Evolutionary conservation across 2,113 vertebrate species (phyloP).

Genomic region (Pelobates fuscus): DNA sequence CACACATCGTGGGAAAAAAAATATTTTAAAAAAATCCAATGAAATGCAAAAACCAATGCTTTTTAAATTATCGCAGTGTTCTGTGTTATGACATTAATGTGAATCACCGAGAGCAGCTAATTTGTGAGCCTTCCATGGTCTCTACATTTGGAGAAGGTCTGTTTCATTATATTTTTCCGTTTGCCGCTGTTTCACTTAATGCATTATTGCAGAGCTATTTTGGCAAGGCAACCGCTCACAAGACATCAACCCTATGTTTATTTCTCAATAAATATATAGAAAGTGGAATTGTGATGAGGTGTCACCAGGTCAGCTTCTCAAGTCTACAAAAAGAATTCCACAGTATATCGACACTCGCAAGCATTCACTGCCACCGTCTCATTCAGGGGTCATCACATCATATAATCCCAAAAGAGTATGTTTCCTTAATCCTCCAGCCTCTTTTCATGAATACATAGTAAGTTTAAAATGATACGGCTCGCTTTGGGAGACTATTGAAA

Average conservation of each 20-base stretch:
- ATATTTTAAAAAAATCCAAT: slow-evolving; percentile 10
- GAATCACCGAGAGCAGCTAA: neutral
- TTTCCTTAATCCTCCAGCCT: slow-evolving; percentile 2
- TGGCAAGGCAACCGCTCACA: neutral
- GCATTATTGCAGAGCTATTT: neutral
- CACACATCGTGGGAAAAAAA: slow-evolving; percentile 5
- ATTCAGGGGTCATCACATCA: slow-evolving; percentile 9
- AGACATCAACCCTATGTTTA: neutral
- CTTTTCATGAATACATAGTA: slow-evolving; percentile 15
- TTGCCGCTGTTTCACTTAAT: slow-evolving; percentile 13
- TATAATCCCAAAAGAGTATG: slow-evolving; percentile 16
- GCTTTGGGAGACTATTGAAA: neutral
- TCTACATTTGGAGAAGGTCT: slow-evolving; percentile 8
- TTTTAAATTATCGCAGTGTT: slow-evolving; percentile 40
- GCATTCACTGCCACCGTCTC: neutral
- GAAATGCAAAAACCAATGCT: slow-evolving; percentile 47
- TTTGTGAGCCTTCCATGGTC: slow-evolving; percentile 4
- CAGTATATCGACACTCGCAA: slow-evolving; percentile 2
- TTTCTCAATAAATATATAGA: slow-evolving; percentile 6
- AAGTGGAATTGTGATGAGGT: neutral
- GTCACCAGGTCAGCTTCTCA: neutral
- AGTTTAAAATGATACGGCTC: neutral
- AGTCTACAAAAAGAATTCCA: neutral
- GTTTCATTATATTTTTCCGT: slow-evolving; percentile 13
- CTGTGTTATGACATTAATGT: slow-evolving; percentile 39